Conservation (phyloP, 2,113 vertebrate genomes). For the Rhinoptilus africanus region DNA sequence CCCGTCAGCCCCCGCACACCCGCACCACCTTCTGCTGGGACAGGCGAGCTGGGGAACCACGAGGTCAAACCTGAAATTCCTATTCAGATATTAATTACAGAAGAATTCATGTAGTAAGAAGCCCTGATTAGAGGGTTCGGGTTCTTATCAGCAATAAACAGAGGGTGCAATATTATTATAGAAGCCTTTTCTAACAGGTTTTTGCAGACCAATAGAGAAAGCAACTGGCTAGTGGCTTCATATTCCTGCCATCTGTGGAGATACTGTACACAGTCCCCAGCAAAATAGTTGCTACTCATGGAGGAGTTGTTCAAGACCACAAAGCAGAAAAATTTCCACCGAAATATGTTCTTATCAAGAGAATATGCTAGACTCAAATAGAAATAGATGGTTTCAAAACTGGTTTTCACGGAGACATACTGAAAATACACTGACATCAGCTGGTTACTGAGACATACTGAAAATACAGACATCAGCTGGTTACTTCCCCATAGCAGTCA, state of each 20-base stretch:
- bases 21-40: neutral
- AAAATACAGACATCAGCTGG: slow-evolving; percentile 8
- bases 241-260: neutral
- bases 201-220: neutral
- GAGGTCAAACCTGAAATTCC: neutral
- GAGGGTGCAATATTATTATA: neutral
- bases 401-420: neutral
- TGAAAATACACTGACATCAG: slow-evolving; percentile 10
- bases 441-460: neutral
- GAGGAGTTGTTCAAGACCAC: neutral
- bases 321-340: neutral
- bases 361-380: neutral
- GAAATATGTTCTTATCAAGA: neutral
- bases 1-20: neutral
- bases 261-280: neutral
- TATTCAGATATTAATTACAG: neutral
- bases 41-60: rapidly evolving
- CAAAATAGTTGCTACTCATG: neutral
- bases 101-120: neutral
- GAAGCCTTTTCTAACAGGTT: neutral
- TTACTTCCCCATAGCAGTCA: neutral
- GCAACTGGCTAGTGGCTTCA: neutral
- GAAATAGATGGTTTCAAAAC: slow-evolving; percentile 2
- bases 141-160: neutral
- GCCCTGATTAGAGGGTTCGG: neutral